A percentile compares a stretch with the other conserved stretches of the same genome.
Conservation (phyloP, 2,888 invertebrate species). For the Nephrotoma flavescens region DNA sequence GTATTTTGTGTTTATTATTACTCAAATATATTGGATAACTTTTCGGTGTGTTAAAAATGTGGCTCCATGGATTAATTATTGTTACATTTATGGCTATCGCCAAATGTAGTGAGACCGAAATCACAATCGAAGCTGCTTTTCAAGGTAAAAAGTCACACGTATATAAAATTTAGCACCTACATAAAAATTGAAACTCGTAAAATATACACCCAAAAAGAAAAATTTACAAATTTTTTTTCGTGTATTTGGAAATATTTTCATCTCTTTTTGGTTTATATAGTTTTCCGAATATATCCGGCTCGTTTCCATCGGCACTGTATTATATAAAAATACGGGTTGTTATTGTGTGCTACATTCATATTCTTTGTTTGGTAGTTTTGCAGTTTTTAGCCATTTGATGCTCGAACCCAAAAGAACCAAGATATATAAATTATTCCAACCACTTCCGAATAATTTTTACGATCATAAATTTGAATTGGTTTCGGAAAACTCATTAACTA, state of each 20-base stretch:
- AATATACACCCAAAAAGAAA: neutral
- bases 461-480: neutral
- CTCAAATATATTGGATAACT: neutral
- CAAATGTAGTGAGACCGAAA: conserved; percentile 27
- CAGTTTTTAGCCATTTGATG: neutral
- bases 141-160: conserved; percentile 33
- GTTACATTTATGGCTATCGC: conserved; percentile 24
- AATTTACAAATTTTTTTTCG: neutral
- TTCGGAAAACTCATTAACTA: neutral
- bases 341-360: neutral
- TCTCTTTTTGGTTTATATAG: neutral
- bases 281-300: neutral
- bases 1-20: neutral
- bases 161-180: neutral
- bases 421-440: neutral
- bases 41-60: conserved; percentile 16
- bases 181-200: neutral
- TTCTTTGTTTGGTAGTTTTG: neutral
- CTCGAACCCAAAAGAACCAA: neutral
- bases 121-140: conserved; percentile 40
- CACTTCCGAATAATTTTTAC: neutral
- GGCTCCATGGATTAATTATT: conserved; percentile 25
- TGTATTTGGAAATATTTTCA: neutral
- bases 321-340: neutral
- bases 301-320: neutral